Base-by-base conservation (phyloP, 2,888 invertebrate species). In the Trichopria drosophilae region DNA sequence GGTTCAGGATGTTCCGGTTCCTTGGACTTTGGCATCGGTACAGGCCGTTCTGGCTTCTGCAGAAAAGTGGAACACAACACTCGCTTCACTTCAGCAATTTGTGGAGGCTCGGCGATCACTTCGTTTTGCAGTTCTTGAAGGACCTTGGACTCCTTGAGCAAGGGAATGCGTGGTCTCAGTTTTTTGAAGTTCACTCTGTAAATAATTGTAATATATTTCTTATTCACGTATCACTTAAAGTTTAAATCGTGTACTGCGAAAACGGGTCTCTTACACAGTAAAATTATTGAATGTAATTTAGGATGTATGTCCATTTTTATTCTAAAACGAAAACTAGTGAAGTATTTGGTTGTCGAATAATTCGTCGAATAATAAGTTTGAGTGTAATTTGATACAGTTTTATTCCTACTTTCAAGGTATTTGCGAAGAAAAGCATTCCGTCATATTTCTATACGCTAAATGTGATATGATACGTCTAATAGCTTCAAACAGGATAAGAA, bases 1-100 rank as follows among this genome's bases (percentile, higher is more conserved):
- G 39, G 32, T 20, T 51, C 41, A 13, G 54, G 16, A 12, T 40
- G 15, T 2, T 16, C 10, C 4, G 52, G 57, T 35, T 63, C 62
- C 51, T 58, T 60, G n/a, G 12, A 63, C 35, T 72, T 72, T 1
- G 74, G 68, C 39, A 62, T 63, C 0, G 87, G 87, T 57, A 83
- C 80, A 0, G 88, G 84, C 15, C 87, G 77, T 60, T 83, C 80
- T 0, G 90, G 90, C 63, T 85, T 87, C 71, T 87, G 85, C 54
- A 90, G 69, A 66, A 90, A 90, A 22, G 87, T 88, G 3, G 90
- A 87, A 79, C 31, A 35, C 9, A 32, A 13, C n/a, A 61, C 65
- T 9, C 66, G 71, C 29, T 67, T 69, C 26, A 68, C 49, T 35
- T 75, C 72, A 35, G 70, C 67, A 1, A 69, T 58, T 22, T 64